These are phyloP conservation scores for Hydropsyche tenuis DNA, from an alignment of 1,140 invertebrate genomes.

Conservation along the genomic window DNA sequence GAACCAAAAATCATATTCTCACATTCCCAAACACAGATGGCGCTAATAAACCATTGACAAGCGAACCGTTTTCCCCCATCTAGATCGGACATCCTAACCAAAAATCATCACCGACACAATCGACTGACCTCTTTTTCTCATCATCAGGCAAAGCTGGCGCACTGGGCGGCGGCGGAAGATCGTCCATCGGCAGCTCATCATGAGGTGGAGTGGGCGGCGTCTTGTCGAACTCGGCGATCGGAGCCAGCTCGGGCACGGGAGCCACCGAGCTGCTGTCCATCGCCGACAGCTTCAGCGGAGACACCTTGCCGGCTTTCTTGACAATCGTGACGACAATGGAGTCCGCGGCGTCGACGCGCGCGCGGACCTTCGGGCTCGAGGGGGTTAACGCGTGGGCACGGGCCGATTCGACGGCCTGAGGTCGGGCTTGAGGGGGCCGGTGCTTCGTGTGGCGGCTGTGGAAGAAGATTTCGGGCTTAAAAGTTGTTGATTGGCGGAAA, in stretches of 20 bases:
- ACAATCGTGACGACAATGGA: conserved; percentile 45
- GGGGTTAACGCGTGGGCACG: neutral
- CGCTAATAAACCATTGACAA: too few relatives aligned
- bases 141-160: conserved; percentile 64
- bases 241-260: conserved; percentile 68
- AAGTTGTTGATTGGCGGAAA: too few relatives aligned
- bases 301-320: conserved; percentile 61
- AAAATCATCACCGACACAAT: too few relatives aligned
- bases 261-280: conserved; percentile 70
- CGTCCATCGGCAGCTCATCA: conserved; percentile 67
- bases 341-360: conserved; percentile 42
- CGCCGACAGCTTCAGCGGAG: conserved; percentile 63
- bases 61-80: too few relatives aligned
- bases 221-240: conserved; percentile 70
- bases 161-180: conserved; percentile 66
- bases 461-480: too few relatives aligned
- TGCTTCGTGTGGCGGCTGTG: neutral
- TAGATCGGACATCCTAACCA: neutral
- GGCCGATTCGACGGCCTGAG: neutral
- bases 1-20: too few relatives aligned
- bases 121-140: conserved; percentile 58
- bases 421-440: neutral
- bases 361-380: conserved; percentile 10
- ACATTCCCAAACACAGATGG: too few relatives aligned
- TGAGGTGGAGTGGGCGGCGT: conserved; percentile 66